A percentile compares a stretch with the other conserved stretches of the same genome.
These are phyloP conservation scores for Penelope pileata DNA, from an alignment of 2,113 vertebrate species.

Conservation along the genomic window DNA sequence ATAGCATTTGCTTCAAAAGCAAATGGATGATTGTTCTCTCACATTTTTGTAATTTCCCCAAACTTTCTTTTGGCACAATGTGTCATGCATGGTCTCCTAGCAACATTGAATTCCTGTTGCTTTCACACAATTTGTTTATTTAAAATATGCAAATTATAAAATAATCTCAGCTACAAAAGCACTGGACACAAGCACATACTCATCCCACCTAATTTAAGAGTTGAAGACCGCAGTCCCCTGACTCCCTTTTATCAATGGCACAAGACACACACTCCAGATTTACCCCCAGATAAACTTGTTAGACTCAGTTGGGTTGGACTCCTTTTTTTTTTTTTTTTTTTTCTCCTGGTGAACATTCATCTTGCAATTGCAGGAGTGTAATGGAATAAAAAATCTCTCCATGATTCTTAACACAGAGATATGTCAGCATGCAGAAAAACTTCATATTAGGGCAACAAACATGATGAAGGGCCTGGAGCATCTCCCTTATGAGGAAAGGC, in stretches of 20 bases:
- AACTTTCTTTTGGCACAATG: not conserved
- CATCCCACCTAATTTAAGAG: not conserved
- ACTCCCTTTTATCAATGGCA: not conserved
- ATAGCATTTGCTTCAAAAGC: not conserved
- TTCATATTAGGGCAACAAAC: not conserved
- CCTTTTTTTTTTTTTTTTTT: too few relatives aligned
- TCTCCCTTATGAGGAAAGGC: too few relatives aligned
- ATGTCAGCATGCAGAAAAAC: not conserved
- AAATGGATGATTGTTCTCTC: not conserved
- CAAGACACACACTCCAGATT: not conserved
- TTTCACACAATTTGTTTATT: not conserved
- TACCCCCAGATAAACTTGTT: not conserved
- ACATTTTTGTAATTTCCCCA: not conserved
- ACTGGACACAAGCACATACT: not conserved
- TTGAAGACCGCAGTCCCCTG: accelerated
- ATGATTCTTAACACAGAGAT: not conserved
- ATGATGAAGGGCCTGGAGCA: too few relatives aligned
- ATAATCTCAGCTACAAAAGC: not conserved
- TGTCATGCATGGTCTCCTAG: not conserved
- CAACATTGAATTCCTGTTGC: not conserved
- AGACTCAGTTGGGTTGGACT: not conserved
- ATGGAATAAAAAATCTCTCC: not conserved
- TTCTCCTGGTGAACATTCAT: not conserved
- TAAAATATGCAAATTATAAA: not conserved
- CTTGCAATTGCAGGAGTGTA: not conserved